These are phyloP conservation scores for Amblyopsis hoosieri DNA, from an alignment of 2,797 vertebrate species.

Conservation along the genomic window DNA sequence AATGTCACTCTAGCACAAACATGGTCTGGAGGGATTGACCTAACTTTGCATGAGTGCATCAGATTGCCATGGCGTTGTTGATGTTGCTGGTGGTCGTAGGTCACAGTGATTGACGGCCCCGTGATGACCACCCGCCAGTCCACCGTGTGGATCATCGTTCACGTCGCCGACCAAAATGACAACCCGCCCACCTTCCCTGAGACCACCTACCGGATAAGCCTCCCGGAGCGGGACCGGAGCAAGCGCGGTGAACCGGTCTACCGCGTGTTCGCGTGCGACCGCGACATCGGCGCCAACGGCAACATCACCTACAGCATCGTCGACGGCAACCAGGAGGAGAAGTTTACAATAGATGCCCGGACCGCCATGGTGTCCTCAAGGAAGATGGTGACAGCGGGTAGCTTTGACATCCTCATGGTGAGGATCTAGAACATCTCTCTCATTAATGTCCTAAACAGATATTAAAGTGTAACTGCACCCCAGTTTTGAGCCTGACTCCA, in stretches of 20 bases:
- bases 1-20: not conserved
- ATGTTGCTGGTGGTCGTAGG: constrained; percentile 67
- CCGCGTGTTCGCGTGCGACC: constrained; percentile 89
- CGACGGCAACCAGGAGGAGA: constrained; percentile 88
- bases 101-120: constrained; percentile 89
- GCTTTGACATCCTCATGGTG: constrained; percentile 92
- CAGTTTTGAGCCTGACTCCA: no score
- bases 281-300: constrained; percentile 88
- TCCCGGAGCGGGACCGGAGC: constrained; percentile 87
- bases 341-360: constrained; percentile 91
- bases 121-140: constrained; percentile 84
- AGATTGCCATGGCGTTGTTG: not conserved
- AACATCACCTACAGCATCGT: constrained; percentile 95
- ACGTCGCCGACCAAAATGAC: constrained; percentile 95
- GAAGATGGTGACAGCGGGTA: constrained; percentile 89
- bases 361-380: constrained; percentile 91
- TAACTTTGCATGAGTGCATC: not conserved
- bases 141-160: constrained; percentile 89
- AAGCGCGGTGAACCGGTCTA: constrained; percentile 87
- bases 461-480: no score
- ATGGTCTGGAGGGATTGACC: not conserved
- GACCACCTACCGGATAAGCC: constrained; percentile 88
- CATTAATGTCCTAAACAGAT: constrained; percentile 4
- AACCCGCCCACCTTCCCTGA: constrained; percentile 92
- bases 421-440: constrained; percentile 41